Evolutionary conservation across 2,113 vertebrate genomes (phyloP).

Genomic region (Sylvia atricapilla): DNA sequence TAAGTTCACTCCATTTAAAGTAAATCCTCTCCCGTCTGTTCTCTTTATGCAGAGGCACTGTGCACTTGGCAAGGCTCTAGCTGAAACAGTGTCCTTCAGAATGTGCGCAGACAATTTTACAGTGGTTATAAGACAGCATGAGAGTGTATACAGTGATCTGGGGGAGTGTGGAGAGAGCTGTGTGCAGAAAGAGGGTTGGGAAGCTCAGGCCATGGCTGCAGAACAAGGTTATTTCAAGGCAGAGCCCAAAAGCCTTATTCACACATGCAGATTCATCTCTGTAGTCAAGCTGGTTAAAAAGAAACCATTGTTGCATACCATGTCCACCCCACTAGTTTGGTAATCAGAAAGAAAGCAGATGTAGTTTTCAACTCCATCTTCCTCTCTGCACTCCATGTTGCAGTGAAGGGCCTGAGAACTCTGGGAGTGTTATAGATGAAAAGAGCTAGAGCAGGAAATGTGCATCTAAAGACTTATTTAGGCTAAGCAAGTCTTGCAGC

Average conservation of each 20-base stretch:
- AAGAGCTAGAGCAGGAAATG: not conserved
- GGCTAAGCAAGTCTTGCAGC: not conserved
- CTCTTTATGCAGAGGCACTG: not conserved
- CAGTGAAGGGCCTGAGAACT: not conserved
- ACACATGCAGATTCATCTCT: not conserved
- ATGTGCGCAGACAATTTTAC: not conserved
- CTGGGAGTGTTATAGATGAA: not conserved
- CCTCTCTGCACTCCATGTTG: not conserved
- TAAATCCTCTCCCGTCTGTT: conserved; percentile 7
- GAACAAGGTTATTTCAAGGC: not conserved
- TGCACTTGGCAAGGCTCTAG: not conserved
- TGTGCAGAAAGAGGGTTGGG: not conserved
- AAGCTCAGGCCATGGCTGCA: not conserved
- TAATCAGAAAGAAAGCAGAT: not conserved
- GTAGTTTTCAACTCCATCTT: not conserved
- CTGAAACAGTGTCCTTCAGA: not conserved
- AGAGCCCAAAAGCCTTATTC: not conserved
- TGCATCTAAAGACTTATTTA: not conserved
- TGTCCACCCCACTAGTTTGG: fast-evolving
- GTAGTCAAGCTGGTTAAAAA: not conserved
- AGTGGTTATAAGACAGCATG: not conserved
- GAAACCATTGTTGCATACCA: not conserved
- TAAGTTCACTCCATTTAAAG: conserved; percentile 4
- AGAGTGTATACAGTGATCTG: not conserved
- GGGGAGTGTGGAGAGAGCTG: not conserved